These are phyloP conservation scores for Nothoprocta pentlandii DNA, from an alignment of 2,113 vertebrate genomes.

Conservation along the genomic window DNA sequence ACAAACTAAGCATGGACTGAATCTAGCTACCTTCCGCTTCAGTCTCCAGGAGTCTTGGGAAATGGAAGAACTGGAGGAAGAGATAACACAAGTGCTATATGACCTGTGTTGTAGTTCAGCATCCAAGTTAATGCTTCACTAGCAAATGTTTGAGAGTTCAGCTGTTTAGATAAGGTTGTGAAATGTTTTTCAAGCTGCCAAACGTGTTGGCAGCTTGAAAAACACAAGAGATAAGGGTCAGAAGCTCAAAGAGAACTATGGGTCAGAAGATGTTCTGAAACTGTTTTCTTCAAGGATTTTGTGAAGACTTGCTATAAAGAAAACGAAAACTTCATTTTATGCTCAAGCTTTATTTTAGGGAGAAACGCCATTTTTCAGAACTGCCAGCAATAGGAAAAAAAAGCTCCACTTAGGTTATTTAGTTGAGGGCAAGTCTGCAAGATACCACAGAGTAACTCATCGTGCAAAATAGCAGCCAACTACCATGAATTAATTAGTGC, in stretches of 20 bases:
- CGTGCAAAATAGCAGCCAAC: neutral
- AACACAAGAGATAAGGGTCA: neutral
- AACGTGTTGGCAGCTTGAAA: neutral
- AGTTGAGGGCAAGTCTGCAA: neutral
- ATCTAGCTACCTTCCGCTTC: neutral
- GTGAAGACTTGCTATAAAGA: neutral
- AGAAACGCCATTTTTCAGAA: neutral
- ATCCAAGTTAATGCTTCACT: neutral
- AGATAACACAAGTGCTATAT: neutral
- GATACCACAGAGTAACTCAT: neutral
- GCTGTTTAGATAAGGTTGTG: neutral
- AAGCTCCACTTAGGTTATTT: neutral
- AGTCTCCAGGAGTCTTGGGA: neutral
- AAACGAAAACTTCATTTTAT: neutral
- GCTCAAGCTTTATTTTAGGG: neutral
- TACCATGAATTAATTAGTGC: neutral
- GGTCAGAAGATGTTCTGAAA: neutral
- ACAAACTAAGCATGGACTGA: neutral
- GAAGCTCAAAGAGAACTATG: neutral
- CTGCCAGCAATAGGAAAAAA: neutral
- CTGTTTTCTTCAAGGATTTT: neutral
- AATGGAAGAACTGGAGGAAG: neutral
- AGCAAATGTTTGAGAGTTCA: neutral
- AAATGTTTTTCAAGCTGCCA: neutral
- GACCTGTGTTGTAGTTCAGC: neutral